phyloP scores from a whole-genome alignment of 2,888 invertebrate genomes.

The Dromius quadrimaculatus region DNA sequence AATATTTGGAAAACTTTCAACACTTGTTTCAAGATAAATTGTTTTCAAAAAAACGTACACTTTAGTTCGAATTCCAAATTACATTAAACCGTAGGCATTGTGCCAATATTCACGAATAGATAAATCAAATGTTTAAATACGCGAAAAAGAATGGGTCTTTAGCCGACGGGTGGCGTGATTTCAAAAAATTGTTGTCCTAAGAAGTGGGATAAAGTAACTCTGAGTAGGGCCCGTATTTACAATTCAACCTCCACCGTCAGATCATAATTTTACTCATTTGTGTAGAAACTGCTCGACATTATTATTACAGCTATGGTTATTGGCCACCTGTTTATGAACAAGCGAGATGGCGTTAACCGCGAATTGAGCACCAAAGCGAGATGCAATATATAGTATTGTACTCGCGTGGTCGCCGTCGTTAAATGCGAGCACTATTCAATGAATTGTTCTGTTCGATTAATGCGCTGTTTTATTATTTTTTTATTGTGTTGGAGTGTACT shows the following conservation, averaged over 20 bases:
- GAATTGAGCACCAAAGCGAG: background rate
- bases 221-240: constrained; percentile 35
- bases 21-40: constrained; percentile 11
- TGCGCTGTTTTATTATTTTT: constrained; percentile 49
- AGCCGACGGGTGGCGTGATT: too few species aligned
- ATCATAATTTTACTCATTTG: constrained; percentile 69
- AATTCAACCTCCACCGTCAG: constrained; percentile 57
- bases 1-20: constrained; percentile 40
- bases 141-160: too few species aligned
- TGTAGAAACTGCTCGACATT: constrained; percentile 67
- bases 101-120: constrained; percentile 24
- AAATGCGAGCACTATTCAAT: constrained; percentile 45
- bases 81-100: constrained; percentile 35
- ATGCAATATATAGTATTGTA: constrained; percentile 9
- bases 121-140: constrained; percentile 8
- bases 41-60: constrained; percentile 16
- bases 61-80: constrained; percentile 33
- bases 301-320: constrained; percentile 69
- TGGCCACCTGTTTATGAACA: constrained; percentile 67
- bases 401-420: constrained; percentile 37
- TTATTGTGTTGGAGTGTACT: constrained; percentile 30
- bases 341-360: constrained; percentile 28
- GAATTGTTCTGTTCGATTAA: constrained; percentile 50
- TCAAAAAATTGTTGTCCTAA: too few species aligned
- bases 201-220: too few species aligned